These are phyloP conservation scores for Propithecus deckenii DNA, from an alignment of 2,797 vertebrate species.

Conservation along the genomic window DNA sequence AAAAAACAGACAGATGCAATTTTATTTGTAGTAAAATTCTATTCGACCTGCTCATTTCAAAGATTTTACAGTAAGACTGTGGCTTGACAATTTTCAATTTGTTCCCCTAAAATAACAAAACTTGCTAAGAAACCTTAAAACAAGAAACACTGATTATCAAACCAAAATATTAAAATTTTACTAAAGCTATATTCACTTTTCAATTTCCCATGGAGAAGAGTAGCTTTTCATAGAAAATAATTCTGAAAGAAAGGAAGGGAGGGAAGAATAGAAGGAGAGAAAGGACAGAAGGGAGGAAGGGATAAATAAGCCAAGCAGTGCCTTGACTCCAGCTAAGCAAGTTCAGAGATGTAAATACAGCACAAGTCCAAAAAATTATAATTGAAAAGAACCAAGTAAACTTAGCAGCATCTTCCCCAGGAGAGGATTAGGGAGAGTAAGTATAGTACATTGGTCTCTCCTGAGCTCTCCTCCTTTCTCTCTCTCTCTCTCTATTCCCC, in stretches of 20 bases:
- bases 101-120: conserved; percentile 60
- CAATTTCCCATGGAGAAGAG: rapidly evolving
- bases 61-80: conserved; percentile 65
- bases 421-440: too few species aligned
- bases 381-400: neutral
- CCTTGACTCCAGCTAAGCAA: neutral
- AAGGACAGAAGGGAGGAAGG: neutral
- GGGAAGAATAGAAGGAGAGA: neutral
- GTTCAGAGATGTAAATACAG: neutral
- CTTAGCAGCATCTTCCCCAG: too few species aligned
- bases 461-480: too few species aligned
- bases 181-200: neutral
- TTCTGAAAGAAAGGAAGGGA: neutral
- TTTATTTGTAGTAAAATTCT: conserved; percentile 63
- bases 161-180: conserved; percentile 70
- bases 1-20: conserved; percentile 49
- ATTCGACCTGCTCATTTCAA: conserved; percentile 56
- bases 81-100: conserved; percentile 61
- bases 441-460: too few species aligned
- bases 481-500: neutral
- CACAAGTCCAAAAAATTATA: neutral
- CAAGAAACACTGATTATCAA: conserved; percentile 57
- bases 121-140: conserved; percentile 69
- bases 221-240: neutral
- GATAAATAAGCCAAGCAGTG: neutral